Evolutionary conservation across 2,888 invertebrate species (phyloP).

Genomic region (Tiphia femorata): DNA sequence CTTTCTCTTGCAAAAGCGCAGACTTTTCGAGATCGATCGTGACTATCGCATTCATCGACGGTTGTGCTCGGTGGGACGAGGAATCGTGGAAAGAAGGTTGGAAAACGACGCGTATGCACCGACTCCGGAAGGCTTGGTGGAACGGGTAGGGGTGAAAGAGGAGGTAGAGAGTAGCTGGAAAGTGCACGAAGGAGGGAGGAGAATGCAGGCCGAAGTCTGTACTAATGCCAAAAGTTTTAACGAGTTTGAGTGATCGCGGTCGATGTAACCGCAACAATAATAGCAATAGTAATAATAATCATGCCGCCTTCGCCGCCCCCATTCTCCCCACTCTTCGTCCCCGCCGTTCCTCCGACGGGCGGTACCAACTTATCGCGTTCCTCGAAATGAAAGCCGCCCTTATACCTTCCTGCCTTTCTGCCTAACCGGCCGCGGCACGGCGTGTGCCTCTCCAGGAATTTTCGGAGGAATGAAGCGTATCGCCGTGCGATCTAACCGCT

Average conservation of each 20-base stretch:
- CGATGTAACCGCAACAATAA: conserved; percentile 67
- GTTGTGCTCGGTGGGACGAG: no score
- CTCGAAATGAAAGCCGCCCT: conserved; percentile 43
- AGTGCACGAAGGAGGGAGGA: conserved; percentile 57
- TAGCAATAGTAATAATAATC: conserved; percentile 62
- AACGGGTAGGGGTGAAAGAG: conserved; percentile 12
- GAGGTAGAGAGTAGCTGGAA: conserved; percentile 26
- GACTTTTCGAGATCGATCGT: no score
- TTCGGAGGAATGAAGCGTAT: conserved; percentile 18
- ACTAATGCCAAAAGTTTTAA: conserved; percentile 68
- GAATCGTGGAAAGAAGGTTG: no score
- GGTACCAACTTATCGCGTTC: conserved; percentile 62
- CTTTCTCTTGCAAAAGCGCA: no score
- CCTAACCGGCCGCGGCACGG: not conserved
- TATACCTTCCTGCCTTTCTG: not conserved
- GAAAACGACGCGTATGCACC: no score
- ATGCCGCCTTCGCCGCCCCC: no score
- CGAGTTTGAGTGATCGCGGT: conserved; percentile 68
- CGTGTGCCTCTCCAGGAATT: conserved; percentile 13
- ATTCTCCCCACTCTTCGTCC: no score
- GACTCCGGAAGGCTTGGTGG: conserved; percentile 6
- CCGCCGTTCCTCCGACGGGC: conserved; percentile 45
- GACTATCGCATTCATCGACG: no score
- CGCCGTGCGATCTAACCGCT: conserved; percentile 4
- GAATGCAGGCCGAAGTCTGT: conserved; percentile 63